Conservation (phyloP, 2,797 vertebrate species). For the Ciconia nigra region DNA sequence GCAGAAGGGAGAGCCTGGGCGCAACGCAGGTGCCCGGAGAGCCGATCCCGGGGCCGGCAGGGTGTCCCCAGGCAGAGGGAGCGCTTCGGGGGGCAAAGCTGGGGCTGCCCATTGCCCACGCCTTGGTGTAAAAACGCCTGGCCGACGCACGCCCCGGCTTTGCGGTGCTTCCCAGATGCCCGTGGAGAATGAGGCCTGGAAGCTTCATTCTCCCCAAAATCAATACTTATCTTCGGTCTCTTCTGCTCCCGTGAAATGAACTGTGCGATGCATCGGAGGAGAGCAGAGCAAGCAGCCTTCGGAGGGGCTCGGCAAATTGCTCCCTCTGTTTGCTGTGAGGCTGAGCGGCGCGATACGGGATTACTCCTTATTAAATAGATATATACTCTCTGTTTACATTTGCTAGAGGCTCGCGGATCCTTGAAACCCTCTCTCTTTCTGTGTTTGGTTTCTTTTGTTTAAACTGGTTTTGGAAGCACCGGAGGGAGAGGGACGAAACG, state of each 20-base stretch:
- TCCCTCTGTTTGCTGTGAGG: not conserved
- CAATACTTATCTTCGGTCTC: not conserved
- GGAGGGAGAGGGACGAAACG: not conserved
- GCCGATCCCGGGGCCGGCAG: rapidly evolving
- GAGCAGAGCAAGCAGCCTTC: not conserved
- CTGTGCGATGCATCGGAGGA: not conserved
- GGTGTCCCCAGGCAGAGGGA: not conserved
- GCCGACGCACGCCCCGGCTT: rapidly evolving
- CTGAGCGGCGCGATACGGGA: not conserved
- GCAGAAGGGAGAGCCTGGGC: not conserved
- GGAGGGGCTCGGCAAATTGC: not conserved
- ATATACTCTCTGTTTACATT: not conserved
- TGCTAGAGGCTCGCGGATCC: not conserved
- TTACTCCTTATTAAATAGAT: constrained; percentile 27
- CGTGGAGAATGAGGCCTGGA: not conserved
- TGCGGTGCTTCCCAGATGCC: not conserved
- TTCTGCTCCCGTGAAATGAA: not conserved
- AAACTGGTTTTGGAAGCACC: not conserved
- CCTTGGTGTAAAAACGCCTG: too few relatives aligned
- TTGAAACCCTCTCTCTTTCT: not conserved
- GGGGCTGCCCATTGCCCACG: too few relatives aligned
- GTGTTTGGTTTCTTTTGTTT: not conserved
- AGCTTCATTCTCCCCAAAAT: not conserved
- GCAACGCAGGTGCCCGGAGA: rapidly evolving
- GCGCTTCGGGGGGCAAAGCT: rapidly evolving